Conservation (phyloP, 2,888 invertebrate species). For the Hirudinaria manillensis region DNA sequence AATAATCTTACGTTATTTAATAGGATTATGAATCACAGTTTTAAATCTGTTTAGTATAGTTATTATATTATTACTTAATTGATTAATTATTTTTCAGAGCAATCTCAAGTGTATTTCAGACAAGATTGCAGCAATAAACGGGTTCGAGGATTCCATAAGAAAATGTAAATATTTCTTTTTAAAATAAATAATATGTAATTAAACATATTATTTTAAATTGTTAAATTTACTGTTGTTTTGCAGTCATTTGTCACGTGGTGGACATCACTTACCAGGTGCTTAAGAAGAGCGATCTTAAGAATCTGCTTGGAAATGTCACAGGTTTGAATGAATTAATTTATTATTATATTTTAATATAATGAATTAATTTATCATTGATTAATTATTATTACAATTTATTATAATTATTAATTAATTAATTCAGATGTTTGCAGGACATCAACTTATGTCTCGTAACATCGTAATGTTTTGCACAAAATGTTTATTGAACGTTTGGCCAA, state of each 20-base stretch:
- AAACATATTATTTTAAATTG: neutral
- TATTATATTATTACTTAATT: neutral
- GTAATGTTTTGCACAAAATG: no score
- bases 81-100: constrained; percentile 46
- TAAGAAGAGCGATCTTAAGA: constrained; percentile 71
- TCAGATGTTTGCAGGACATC: no score
- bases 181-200: neutral
- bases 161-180: constrained; percentile 61
- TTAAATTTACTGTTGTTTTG: neutral
- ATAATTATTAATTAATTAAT: no score
- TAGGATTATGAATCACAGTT: no score
- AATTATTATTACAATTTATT: no score
- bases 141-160: constrained; percentile 88
- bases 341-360: constrained; percentile 16
- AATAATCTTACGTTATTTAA: no score
- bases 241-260: constrained; percentile 87
- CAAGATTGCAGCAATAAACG: constrained; percentile 71
- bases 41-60: no score
- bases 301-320: constrained; percentile 80
- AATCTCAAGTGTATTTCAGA: constrained; percentile 46
- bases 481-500: no score
- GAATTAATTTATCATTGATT: no score
- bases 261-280: constrained; percentile 94
- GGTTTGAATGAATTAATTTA: constrained; percentile 61
- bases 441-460: no score